Base-by-base conservation (phyloP, 2,113 vertebrate species). In the Fulmarus glacialis region DNA sequence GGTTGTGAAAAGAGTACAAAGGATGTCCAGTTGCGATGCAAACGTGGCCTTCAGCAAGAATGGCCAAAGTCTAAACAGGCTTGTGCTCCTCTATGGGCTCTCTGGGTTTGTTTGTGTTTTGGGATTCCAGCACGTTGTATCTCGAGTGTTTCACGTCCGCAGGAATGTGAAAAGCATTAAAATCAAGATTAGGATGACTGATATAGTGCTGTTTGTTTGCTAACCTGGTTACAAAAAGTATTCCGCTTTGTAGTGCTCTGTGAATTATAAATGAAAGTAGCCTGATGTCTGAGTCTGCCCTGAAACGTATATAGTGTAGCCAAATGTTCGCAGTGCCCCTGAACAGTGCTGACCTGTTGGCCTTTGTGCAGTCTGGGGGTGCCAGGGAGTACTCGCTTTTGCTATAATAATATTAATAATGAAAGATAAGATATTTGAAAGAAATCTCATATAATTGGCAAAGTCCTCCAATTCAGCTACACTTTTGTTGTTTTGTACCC, bases 101-200 rank as follows among this genome's bases (percentile, higher is more conserved):
- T 45, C 63, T 30, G 36, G 52, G 63, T 82, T 62, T 75, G 62
- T 85, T 94, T 91, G 88, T 89, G 43, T 87, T 92, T 93, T 78
- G 83, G 43, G 74, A 93, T 95, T 90, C 89, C 82, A 82, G 48
- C 53, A 53, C 1, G 0, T 62, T 87, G 58, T 82, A 85, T 47
- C 66, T 91, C 0, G 0, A 77, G 89, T 82, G 82, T 75, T 96
- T 45, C 1, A 2, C 1, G 1, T 95, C 96, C 45, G 0, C 95
- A 97, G 91, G 87, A 95, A 96, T 93, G 94, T 30, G 66, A 85
- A 66, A 86, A 85, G 89, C 70, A 24, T 47, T 75, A n/a, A 94
- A 96, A 87, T 89, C 78, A 89, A 96, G 91, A 94, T 93, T 56
- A 89, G 70, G 30, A 38, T 66, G 87, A 85, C 42, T 80, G 78